These are phyloP conservation scores for Eulithis testata DNA, from an alignment of 2,888 invertebrate species.

Conservation along the genomic window DNA sequence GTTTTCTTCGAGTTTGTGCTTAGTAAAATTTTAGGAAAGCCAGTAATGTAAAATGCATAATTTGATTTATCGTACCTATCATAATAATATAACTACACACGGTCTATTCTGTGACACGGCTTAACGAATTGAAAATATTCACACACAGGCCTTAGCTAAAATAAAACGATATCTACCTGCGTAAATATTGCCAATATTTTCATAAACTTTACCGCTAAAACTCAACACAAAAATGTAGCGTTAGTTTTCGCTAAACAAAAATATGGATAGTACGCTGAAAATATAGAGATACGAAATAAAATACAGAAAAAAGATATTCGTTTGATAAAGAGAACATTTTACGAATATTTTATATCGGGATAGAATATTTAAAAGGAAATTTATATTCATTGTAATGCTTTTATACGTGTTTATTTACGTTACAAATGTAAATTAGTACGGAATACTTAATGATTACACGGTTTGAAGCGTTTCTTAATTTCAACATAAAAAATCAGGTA, in stretches of 20 bases:
- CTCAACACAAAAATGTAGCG: background rate
- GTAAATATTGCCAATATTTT: constrained; percentile 8
- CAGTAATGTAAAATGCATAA: no score
- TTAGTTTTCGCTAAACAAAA: constrained; percentile 15
- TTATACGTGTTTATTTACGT: background rate
- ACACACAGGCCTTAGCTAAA: background rate
- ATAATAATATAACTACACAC: no score
- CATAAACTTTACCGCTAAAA: background rate
- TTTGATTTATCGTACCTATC: no score
- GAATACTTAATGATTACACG: background rate
- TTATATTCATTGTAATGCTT: constrained; percentile 11
- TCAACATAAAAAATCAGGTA: no score
- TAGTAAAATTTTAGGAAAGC: no score
- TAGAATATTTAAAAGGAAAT: constrained; percentile 12
- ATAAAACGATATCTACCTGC: background rate
- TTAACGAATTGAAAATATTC: no score
- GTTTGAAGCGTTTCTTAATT: background rate
- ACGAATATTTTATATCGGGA: constrained; percentile 1
- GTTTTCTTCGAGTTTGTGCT: no score
- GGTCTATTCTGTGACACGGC: no score
- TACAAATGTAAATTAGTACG: background rate
- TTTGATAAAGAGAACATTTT: constrained; percentile 1
- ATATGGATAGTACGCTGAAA: constrained; percentile 10
- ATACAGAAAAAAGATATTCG: constrained; percentile 9
- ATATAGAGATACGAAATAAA: constrained; percentile 3